phyloP scores from a whole-genome alignment of 1,140 invertebrate species.

The Helicoverpa armigera region DNA sequence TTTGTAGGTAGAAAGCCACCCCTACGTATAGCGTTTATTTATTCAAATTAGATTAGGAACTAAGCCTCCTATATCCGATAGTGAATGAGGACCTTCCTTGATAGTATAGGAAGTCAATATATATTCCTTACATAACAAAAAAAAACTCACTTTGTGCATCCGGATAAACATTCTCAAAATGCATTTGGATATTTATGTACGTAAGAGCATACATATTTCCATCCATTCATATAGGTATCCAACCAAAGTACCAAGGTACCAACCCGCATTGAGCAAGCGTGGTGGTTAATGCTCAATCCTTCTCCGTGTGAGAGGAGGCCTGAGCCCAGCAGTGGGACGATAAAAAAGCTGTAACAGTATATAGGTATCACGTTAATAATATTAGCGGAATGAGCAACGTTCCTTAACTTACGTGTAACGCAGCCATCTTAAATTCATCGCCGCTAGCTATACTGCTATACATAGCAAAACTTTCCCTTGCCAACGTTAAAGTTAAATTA shows the following conservation, averaged over 20 bases:
- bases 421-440: conserved; percentile 29
- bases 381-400: background rate
- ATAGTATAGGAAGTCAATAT: conserved; percentile 4
- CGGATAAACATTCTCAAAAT: background rate
- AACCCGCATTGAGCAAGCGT: too few relatives aligned
- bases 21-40: background rate
- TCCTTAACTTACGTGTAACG: background rate
- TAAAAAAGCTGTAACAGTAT: too few relatives aligned
- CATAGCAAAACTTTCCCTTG: conserved; percentile 10
- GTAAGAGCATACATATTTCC: too few relatives aligned
- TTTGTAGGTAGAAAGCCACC: background rate
- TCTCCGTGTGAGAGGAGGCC: too few relatives aligned
- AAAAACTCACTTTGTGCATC: too few relatives aligned
- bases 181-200: too few relatives aligned
- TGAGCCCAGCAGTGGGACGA: too few relatives aligned
- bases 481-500: conserved; percentile 37
- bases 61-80: conserved; percentile 14
- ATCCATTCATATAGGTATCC: background rate
- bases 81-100: background rate
- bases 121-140: too few relatives aligned
- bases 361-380: background rate
- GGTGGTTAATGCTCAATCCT: too few relatives aligned
- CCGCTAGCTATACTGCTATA: background rate
- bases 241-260: too few relatives aligned
- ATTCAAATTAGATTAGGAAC: conserved; percentile 33